Evolutionary conservation across 2,113 vertebrate genomes (phyloP).

Genomic region (Pycnonotus jocosus): DNA sequence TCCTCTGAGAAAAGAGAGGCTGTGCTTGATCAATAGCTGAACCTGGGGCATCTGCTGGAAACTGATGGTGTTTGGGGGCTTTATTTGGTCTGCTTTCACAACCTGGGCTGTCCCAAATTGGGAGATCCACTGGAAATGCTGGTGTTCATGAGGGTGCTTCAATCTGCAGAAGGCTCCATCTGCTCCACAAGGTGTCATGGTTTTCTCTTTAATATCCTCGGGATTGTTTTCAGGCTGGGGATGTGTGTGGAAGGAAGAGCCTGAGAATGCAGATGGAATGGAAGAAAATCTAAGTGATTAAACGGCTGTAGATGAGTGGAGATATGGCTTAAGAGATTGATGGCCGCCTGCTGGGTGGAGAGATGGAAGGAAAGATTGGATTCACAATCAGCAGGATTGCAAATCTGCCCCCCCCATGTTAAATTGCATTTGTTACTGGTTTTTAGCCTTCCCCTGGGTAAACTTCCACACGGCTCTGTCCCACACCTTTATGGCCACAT

Average conservation of each 20-base stretch:
- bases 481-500: neutral
- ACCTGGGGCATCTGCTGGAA: neutral
- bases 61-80: neutral
- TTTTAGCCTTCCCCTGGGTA: neutral
- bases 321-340: conserved; percentile 36
- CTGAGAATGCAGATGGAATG: conserved; percentile 28
- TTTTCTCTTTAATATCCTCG: conserved; percentile 50
- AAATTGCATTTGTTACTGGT: neutral
- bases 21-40: neutral
- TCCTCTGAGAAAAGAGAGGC: neutral
- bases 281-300: conserved; percentile 36
- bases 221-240: conserved; percentile 36
- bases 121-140: neutral
- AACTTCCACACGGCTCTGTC: neutral
- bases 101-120: neutral
- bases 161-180: neutral
- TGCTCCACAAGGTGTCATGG: conserved; percentile 36
- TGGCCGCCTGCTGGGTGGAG: neutral
- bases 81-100: neutral
- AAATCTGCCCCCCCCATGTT: neutral
- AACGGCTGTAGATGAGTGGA: neutral
- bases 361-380: conserved; percentile 1
- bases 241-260: neutral
- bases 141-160: neutral
- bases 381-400: neutral